Conservation (phyloP, 2,113 vertebrate species). For the Osmerus mordax region DNA sequence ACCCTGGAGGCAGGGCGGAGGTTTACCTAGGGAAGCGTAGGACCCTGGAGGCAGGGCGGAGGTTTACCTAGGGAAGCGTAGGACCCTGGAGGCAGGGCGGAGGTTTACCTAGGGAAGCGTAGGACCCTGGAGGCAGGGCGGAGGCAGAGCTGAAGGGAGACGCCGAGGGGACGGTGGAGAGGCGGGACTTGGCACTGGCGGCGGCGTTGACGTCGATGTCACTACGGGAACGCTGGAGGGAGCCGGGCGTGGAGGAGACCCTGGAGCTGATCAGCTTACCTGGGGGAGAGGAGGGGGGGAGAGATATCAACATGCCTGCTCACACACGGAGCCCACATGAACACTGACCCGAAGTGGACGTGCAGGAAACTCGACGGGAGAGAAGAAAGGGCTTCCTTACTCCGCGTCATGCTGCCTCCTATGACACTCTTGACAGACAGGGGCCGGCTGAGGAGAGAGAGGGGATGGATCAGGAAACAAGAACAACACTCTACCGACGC, state of each 20-base stretch:
- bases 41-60: too few species aligned
- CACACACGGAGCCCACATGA: not conserved
- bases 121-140: conserved; percentile 94
- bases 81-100: not conserved
- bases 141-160: conserved; percentile 89
- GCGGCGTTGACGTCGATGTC: conserved; percentile 97
- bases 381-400: conserved; percentile 68
- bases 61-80: conserved; percentile 23
- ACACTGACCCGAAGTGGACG: not conserved
- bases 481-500: not conserved
- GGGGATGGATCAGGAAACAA: not conserved
- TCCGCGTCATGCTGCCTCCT: conserved; percentile 86
- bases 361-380: not conserved
- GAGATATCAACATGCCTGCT: not conserved
- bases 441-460: conserved; percentile 77
- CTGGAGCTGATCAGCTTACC: conserved; percentile 85
- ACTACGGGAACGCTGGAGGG: conserved; percentile 94
- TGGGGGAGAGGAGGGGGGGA: conserved; percentile 54
- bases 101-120: conserved; percentile 91
- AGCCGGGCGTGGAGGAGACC: conserved; percentile 79
- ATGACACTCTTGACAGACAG: conserved; percentile 90
- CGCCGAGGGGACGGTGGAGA: conserved; percentile 77
- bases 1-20: not conserved
- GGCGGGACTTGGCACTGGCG: conserved; percentile 92
- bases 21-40: conserved; percentile 42